Percentiles rank a stretch among this genome's conserved stretches.
These are phyloP conservation scores for Colius striatus DNA, from an alignment of 2,113 vertebrate genomes.

Conservation along the genomic window DNA sequence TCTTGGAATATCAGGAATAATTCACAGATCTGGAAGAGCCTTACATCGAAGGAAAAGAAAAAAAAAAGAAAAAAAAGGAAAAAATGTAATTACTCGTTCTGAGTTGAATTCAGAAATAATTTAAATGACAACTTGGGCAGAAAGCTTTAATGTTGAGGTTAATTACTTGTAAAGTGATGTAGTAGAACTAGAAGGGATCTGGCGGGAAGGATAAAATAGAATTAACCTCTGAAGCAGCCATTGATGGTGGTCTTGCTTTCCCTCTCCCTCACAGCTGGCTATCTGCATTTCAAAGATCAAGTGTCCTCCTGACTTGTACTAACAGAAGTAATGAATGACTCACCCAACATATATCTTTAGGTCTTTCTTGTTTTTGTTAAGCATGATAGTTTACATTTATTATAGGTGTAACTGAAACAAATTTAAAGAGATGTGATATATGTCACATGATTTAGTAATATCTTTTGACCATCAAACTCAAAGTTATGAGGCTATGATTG, in stretches of 20 bases:
- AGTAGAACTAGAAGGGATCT: background rate
- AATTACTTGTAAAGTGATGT: background rate
- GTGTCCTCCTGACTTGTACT: background rate
- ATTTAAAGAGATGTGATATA: background rate
- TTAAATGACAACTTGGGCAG: background rate
- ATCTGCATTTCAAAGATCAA: background rate
- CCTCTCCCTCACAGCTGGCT: background rate
- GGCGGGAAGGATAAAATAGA: background rate
- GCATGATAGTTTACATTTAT: background rate
- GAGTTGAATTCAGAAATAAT: background rate
- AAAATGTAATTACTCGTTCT: accelerated
- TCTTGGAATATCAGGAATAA: background rate
- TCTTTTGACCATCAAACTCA: background rate
- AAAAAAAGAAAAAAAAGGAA: too few species aligned
- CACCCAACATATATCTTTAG: background rate
- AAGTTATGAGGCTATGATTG: background rate
- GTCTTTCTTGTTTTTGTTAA: background rate
- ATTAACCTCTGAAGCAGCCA: background rate
- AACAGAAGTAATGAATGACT: background rate
- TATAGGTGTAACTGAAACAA: background rate
- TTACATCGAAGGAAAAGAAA: background rate
- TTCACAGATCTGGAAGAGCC: background rate
- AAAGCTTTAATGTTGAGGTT: background rate
- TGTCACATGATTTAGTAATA: background rate
- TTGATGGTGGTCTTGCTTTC: background rate